Base-by-base conservation (phyloP, 2,113 vertebrate species). In the Ceyx cyanopectus region DNA sequence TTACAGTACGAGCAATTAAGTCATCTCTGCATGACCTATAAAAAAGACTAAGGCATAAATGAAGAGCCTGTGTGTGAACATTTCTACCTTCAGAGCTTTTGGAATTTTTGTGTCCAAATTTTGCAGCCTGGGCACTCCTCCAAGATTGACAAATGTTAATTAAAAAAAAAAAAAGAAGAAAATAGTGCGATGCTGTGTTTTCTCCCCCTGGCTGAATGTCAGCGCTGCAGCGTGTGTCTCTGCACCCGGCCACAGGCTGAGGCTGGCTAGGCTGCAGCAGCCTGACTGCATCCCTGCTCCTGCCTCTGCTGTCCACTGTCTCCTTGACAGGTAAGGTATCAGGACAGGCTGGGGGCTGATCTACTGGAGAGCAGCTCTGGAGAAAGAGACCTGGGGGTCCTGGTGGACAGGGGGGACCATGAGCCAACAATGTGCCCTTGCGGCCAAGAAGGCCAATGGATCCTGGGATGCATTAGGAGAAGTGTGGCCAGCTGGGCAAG, bases 71-170 rank as follows among this genome's bases (percentile, higher is more conserved):
- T 81, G 48, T 57, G 67, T 22, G 94, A 93, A 87, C 56, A 14
- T 76, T 82, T 85, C 63, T 75, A 92, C 84, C 75, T 89, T 83
- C 82, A 83, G 84, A 43, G 54, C 65, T 83, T 70, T 91, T 89
- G 65, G 81, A 80, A 87, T 94, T 93, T 73, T 73, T 85, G 54
- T 11, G 2, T 94, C 77, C 78, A 75, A 63, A 62, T 94, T 79
- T 80, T 87, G 84, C 79, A 51, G 67, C 10, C 87, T n/a, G 85
- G 92, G 92, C 91, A 77, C 41, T 27, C 90, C 66, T 94, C 96
- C 93, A 94, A 83, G 72, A 58, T 62, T 73, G 85, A 60, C 91
- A 88, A 95, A 93, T 66, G 92, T 75, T 95, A 89, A 94, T 92
- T 89, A 65, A 80, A 73, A 76, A 65, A 32, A 29, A n/a, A 72